phyloP scores from a whole-genome alignment of 2,888 invertebrate genomes.

The Apotomis capreana region DNA sequence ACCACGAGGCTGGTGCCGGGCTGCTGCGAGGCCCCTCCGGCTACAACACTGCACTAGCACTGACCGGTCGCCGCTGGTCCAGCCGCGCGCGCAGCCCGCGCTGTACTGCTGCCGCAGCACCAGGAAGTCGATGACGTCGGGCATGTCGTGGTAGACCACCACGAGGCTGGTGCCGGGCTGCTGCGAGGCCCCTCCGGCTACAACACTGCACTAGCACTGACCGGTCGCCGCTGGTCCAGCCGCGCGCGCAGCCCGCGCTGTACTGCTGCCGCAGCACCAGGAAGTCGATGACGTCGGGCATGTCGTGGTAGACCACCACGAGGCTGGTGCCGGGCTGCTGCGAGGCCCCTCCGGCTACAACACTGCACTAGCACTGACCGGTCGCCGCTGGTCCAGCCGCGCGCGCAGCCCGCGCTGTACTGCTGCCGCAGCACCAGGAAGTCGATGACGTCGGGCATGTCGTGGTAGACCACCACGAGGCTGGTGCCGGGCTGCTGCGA shows the following conservation, averaged over 20 bases:
- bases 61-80: too few relatives aligned
- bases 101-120: too few relatives aligned
- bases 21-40: conserved; percentile 63
- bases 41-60: conserved; percentile 51
- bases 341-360: conserved; percentile 62
- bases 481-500: conserved; percentile 66
- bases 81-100: too few relatives aligned
- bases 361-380: conserved; percentile 70
- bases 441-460: conserved; percentile 98
- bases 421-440: conserved; percentile 96
- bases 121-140: too few relatives aligned
- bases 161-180: too few relatives aligned
- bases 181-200: too few relatives aligned
- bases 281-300: conserved; percentile 98
- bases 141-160: too few relatives aligned
- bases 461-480: conserved; percentile 96
- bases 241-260: conserved; percentile 89
- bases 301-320: conserved; percentile 97
- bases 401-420: conserved; percentile 90
- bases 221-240: conserved; percentile 92
- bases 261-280: conserved; percentile 95
- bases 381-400: conserved; percentile 92
- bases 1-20: conserved; percentile 85
- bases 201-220: conserved; percentile 48
- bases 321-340: conserved; percentile 78